Conservation (phyloP, 2,113 vertebrate species). For the Nymphicus hollandicus region DNA sequence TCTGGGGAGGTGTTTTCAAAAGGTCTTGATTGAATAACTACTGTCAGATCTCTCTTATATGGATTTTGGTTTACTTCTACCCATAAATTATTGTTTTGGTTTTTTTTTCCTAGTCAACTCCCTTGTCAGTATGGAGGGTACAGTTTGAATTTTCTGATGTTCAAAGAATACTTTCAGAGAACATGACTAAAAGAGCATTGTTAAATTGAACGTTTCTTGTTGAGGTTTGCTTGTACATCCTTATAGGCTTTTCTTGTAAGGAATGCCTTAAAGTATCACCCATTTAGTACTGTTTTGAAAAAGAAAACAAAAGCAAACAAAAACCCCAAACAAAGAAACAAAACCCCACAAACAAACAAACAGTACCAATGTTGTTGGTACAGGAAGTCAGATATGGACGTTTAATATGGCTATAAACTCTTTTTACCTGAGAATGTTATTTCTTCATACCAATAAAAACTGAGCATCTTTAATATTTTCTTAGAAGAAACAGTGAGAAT, state of each 20-base stretch:
- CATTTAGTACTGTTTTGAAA: background rate
- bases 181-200: background rate
- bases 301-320: no score
- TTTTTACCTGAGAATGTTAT: background rate
- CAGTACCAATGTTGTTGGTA: background rate
- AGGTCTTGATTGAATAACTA: background rate
- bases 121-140: background rate
- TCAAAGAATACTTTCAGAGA: background rate
- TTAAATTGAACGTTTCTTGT: background rate
- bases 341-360: background rate
- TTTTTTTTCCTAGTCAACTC: background rate
- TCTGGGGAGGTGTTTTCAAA: background rate
- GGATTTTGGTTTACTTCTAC: background rate
- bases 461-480: background rate
- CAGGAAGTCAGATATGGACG: background rate
- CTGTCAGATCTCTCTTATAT: background rate
- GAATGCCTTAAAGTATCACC: background rate
- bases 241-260: background rate
- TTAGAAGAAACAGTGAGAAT: background rate
- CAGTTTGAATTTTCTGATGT: background rate
- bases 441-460: background rate
- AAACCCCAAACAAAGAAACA: background rate
- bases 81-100: background rate
- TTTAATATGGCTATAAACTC: background rate
- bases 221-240: background rate